phyloP scores from a whole-genome alignment of 2,797 vertebrate genomes.

The Meriones psammophilus region DNA sequence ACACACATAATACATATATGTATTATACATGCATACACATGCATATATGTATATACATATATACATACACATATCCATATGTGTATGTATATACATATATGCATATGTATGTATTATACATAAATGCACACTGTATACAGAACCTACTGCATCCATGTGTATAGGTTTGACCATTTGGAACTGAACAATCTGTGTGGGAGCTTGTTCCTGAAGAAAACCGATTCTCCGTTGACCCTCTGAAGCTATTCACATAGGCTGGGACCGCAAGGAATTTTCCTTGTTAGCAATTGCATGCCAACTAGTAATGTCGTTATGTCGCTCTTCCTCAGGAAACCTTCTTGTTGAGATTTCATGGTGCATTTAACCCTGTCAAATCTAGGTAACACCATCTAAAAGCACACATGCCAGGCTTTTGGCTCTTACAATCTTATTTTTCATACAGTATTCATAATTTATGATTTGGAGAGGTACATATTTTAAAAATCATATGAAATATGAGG shows the following conservation, averaged over 20 bases:
- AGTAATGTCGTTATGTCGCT: not conserved
- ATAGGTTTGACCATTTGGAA: not conserved
- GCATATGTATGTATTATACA: too few species aligned
- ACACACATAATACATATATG: not conserved
- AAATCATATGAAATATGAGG: constrained; percentile 12
- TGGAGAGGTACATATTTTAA: constrained; percentile 31
- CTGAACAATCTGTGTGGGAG: not conserved
- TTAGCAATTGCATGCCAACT: not conserved
- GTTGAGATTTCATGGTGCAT: not conserved
- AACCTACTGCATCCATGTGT: not conserved
- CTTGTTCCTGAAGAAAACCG: not conserved
- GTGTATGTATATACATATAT: too few species aligned
- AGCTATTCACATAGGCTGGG: too few species aligned
- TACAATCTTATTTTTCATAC: not conserved
- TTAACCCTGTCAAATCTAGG: not conserved
- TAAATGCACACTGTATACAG: not conserved
- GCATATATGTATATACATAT: too few species aligned
- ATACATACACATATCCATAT: too few species aligned
- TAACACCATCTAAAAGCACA: not conserved
- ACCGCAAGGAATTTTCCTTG: not conserved
- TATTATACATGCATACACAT: too few species aligned
- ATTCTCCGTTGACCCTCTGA: not conserved
- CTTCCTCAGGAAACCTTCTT: not conserved
- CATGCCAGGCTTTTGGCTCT: not conserved
- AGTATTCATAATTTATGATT: constrained; percentile 42